A percentile compares a stretch with the other conserved stretches of the same genome.
Conservation (phyloP, 30 jellyfish, hydroid and myxozoan species). For the Aurelia sp. region DNA sequence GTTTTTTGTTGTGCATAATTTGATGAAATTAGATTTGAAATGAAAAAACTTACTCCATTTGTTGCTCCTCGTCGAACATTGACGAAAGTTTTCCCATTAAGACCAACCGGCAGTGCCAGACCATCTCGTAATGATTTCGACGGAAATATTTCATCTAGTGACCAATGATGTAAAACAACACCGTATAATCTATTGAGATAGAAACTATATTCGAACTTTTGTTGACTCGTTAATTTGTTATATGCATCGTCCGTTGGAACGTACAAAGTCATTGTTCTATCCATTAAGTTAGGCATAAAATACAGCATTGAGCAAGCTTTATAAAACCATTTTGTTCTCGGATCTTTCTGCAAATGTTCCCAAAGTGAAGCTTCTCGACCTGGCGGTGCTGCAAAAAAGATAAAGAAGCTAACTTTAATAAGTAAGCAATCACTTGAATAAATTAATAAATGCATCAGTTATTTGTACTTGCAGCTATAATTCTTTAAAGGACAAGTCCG, state of each 20-base stretch:
- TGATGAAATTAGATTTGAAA: too few species aligned
- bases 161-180: conserved; percentile 17
- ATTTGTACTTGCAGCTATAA: too few species aligned
- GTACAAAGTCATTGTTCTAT: conserved; percentile 8
- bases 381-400: not conserved
- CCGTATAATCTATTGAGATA: conserved; percentile 1
- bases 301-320: not conserved
- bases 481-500: too few species aligned
- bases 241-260: conserved; percentile 31
- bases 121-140: conserved; percentile 11
- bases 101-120: conserved; percentile 13
- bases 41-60: too few species aligned
- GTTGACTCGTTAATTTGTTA: not conserved
- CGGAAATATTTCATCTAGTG: not conserved
- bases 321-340: conserved; percentile 6
- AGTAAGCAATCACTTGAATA: too few species aligned
- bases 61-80: conserved; percentile 2
- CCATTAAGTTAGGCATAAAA: not conserved
- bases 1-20: too few species aligned
- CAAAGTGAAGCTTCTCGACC: conserved; percentile 12
- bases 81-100: conserved; percentile 29
- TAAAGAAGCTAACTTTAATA: too few species aligned
- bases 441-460: too few species aligned
- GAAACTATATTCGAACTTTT: not conserved
- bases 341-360: conserved; percentile 20